These are phyloP conservation scores for Drosophila paulistorum DNA, from an alignment of 1,140 invertebrate genomes.

Conservation along the genomic window DNA sequence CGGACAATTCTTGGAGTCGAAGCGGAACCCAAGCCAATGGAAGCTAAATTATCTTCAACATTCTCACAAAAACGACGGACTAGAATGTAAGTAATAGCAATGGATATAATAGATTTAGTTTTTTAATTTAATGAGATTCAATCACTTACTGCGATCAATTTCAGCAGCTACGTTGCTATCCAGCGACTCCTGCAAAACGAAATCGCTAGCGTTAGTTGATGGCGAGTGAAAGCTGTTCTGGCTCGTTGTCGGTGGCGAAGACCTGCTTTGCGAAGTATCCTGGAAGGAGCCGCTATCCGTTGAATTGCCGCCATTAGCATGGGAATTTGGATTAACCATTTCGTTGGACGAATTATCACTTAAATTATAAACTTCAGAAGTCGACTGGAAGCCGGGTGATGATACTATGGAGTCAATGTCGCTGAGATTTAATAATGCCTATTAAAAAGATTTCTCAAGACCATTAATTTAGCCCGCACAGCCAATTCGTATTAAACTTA, in stretches of 20 bases:
- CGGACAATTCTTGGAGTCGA: slow-evolving; percentile 32
- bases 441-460: too few relatives aligned
- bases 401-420: too few relatives aligned
- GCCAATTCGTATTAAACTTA: too few relatives aligned
- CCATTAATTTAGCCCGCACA: too few relatives aligned
- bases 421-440: too few relatives aligned
- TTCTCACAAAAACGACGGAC: slow-evolving; percentile 10
- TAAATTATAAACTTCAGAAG: neutral
- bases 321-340: too few relatives aligned
- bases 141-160: slow-evolving; percentile 3
- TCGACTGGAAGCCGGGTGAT: neutral
- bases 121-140: neutral
- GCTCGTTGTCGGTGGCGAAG: neutral
- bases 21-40: neutral
- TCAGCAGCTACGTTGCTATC: neutral
- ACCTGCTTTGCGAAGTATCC: neutral
- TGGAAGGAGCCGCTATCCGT: neutral
- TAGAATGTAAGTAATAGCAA: neutral
- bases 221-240: neutral
- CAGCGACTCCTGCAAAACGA: neutral
- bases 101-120: too few relatives aligned
- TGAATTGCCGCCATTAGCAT: neutral
- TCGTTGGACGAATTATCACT: neutral
- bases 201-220: neutral
- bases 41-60: slow-evolving; percentile 14